Base-by-base conservation (phyloP, 2,113 vertebrate species). In the Vidua chalybeata region DNA sequence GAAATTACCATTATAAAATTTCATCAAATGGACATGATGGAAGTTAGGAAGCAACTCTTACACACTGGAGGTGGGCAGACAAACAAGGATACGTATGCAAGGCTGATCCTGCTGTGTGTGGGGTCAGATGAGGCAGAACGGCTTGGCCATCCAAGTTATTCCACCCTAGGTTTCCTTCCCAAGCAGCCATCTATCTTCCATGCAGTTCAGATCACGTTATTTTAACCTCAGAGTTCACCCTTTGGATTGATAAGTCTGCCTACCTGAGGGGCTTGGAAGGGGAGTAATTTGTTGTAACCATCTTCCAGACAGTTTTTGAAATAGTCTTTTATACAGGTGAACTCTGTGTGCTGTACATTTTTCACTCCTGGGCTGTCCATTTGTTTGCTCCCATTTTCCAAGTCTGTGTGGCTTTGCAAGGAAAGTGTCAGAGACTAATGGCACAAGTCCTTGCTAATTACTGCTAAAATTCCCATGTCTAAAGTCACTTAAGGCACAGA, bases 251-350 rank as follows among this genome's bases (percentile, higher is more conserved):
- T 95, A 89, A 87, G 39, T 84, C 64, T 91, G 82, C 56, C 49
- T 90, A 93, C 89, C 49, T 88, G 75, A 91, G 43, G 79, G 81
- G 89, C 78, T 90, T 77, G 28, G 61, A 78, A 90, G 52, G 79
- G 71, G 55, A 89, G 43, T 83, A 77, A 96, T 95, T 84, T 88
- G 54, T 82, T 91, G 84, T 58, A 94, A 89, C 46, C 76, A 59
- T 87, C 94, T 91, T 89, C 71, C 73, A 89, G 85, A 79, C 54
- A 87, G 82, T 52, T 94, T 95, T 93, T 96, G 54, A 96, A 95
- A 92, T 7, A 96, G 41, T 84, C 82, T 82, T 77, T 93, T 76
- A 62, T 46, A 51, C 68, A 46, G 73, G 54, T 81, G 82, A 96
- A 86, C 82, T 90, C 68, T 79, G 72, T 31, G 35, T 27, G 10